These are phyloP conservation scores for Forbesichthys papilliferus DNA, from an alignment of 2,113 vertebrate species.

Conservation along the genomic window DNA sequence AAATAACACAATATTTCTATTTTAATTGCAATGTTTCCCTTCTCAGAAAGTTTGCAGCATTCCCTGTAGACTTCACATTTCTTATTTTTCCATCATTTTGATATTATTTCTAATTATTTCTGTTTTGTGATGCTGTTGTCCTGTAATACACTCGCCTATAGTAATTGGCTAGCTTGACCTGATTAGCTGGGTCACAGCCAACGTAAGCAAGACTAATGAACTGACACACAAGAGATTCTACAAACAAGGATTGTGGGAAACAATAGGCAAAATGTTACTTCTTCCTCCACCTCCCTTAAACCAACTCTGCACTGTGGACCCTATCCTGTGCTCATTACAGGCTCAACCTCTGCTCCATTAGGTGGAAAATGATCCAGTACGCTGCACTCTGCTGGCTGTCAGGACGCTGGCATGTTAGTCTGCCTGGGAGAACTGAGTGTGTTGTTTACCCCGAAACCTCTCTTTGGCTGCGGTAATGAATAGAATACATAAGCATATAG, in stretches of 20 bases:
- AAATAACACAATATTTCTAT: too few relatives aligned
- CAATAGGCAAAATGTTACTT: constrained; percentile 27
- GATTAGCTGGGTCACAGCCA: constrained; percentile 51
- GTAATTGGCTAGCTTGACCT: constrained; percentile 62
- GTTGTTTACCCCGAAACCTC: constrained; percentile 27
- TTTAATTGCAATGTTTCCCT: too few relatives aligned
- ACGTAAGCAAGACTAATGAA: constrained; percentile 55
- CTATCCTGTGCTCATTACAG: constrained; percentile 42
- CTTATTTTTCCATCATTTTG: too few relatives aligned
- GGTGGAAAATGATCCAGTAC: constrained; percentile 49
- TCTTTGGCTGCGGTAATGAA: constrained; percentile 32
- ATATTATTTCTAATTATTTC: too few relatives aligned
- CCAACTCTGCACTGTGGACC: constrained; percentile 19
- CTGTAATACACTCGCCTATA: constrained; percentile 17
- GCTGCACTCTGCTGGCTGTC: constrained; percentile 30
- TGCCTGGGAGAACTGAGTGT: constrained; percentile 33
- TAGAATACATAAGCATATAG: constrained; percentile 27
- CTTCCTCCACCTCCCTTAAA: neutral
- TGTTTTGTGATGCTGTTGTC: constrained; percentile 21
- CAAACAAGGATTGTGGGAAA: constrained; percentile 15
- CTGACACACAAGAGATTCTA: constrained; percentile 29
- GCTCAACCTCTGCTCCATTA: constrained; percentile 39
- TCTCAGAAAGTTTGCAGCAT: too few relatives aligned
- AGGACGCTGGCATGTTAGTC: constrained; percentile 38
- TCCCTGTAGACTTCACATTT: too few relatives aligned